phyloP scores from a whole-genome alignment of 2,113 vertebrate species.

The Ia io region DNA sequence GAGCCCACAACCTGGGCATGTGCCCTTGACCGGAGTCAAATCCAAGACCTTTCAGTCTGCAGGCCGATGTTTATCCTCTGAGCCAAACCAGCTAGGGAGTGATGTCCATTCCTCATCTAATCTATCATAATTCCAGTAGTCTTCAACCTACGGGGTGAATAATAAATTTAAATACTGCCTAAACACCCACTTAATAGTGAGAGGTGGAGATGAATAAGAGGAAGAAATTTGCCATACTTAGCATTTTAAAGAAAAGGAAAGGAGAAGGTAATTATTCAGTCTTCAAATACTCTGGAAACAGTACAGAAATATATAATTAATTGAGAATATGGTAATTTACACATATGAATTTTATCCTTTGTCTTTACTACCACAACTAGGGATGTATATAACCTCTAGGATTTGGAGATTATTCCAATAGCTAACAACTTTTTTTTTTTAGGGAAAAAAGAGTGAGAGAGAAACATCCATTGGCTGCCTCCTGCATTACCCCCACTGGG shows the following conservation, averaged over 20 bases:
- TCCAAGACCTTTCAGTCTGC: no score
- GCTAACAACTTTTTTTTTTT: neutral
- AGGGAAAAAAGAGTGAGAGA: neutral
- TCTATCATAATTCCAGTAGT: constrained; percentile 34
- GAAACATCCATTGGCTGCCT: neutral
- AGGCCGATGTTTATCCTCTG: no score
- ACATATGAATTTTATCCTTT: neutral
- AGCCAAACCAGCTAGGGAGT: no score
- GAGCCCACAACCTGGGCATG: no score
- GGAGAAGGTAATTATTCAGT: constrained; percentile 29
- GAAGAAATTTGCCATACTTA: constrained; percentile 56
- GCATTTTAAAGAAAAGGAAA: constrained; percentile 50
- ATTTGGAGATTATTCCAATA: neutral
- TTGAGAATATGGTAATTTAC: neutral
- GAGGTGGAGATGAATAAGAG: constrained; percentile 44
- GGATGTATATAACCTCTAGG: neutral
- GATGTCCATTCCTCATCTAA: neutral
- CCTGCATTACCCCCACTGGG: neutral
- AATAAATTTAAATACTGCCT: constrained; percentile 61
- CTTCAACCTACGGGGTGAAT: constrained; percentile 39
- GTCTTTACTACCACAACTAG: neutral
- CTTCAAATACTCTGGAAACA: neutral
- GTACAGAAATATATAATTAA: constrained; percentile 18
- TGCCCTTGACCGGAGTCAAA: no score
- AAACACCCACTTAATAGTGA: constrained; percentile 56